Evolutionary conservation across 2,888 invertebrate species (phyloP).

Genomic region (Brachypterus glaber): DNA sequence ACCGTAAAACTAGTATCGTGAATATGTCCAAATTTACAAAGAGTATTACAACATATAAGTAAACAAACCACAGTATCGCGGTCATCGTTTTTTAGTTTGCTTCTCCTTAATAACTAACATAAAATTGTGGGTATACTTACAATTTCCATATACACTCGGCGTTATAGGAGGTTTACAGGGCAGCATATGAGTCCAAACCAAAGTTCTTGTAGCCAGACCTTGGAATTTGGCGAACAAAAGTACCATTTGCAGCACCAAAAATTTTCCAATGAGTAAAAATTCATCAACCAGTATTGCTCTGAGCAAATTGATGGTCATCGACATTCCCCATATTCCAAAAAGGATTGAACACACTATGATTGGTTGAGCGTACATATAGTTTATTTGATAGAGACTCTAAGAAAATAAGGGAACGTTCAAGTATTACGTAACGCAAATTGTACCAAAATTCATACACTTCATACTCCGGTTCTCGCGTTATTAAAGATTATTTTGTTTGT

Average conservation of each 20-base stretch:
- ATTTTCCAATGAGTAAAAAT: conserved; percentile 41
- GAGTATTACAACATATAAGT: too few species aligned
- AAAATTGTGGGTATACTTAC: conserved; percentile 45
- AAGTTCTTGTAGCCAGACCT: conserved; percentile 47
- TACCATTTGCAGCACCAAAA: conserved; percentile 54
- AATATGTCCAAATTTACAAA: too few species aligned
- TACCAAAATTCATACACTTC: too few species aligned
- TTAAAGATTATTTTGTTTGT: too few species aligned
- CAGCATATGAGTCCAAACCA: conserved; percentile 47
- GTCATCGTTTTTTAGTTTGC: too few species aligned
- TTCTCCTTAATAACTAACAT: too few species aligned
- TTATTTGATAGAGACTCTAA: conserved; percentile 49
- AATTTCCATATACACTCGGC: conserved; percentile 54
- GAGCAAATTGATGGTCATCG: conserved; percentile 52
- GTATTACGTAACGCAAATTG: too few species aligned
- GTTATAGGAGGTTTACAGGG: conserved; percentile 57
- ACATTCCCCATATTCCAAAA: conserved; percentile 59
- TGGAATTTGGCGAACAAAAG: conserved; percentile 60
- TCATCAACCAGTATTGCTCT: conserved; percentile 38
- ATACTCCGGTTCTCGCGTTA: too few species aligned
- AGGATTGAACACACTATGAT: conserved; percentile 55
- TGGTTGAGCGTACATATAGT: conserved; percentile 56
- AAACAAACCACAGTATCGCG: too few species aligned
- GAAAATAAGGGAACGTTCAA: too few species aligned
- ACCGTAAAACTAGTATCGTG: too few species aligned